Evolutionary conservation across 2,113 vertebrate genomes (phyloP).

Genomic region (Cebidichthys violaceus): DNA sequence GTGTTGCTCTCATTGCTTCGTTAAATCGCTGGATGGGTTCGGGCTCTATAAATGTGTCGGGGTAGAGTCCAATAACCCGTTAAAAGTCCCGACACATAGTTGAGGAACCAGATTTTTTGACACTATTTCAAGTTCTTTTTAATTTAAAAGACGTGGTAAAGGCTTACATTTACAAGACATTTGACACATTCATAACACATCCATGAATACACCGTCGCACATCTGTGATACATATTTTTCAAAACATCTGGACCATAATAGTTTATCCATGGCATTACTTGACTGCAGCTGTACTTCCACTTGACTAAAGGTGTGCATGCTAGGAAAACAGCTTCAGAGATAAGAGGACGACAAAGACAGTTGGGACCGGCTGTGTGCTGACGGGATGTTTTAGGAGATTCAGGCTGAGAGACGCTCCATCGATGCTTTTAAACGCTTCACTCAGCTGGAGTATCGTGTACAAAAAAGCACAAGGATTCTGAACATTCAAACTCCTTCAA

Average conservation of each 20-base stretch:
- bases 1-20: slow-evolving; percentile 34
- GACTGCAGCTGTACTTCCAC: slow-evolving; percentile 56
- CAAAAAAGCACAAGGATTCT: slow-evolving; percentile 27
- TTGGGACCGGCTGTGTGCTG: not conserved
- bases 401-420: not conserved
- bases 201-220: slow-evolving; percentile 61
- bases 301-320: not conserved
- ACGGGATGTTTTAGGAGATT: slow-evolving; percentile 9
- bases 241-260: slow-evolving; percentile 61
- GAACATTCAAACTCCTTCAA: slow-evolving; percentile 49
- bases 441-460: slow-evolving; percentile 13
- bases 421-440: slow-evolving; percentile 1
- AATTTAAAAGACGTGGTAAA: slow-evolving; percentile 61
- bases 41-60: slow-evolving; percentile 47
- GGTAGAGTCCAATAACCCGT: slow-evolving; percentile 46
- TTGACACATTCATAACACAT: slow-evolving; percentile 74
- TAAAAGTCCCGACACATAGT: slow-evolving; percentile 47
- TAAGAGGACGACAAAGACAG: slow-evolving; percentile 13
- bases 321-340: slow-evolving; percentile 4
- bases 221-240: slow-evolving; percentile 61
- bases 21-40: slow-evolving; percentile 4
- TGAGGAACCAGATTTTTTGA: slow-evolving; percentile 64
- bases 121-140: slow-evolving; percentile 55
- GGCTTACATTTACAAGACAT: slow-evolving; percentile 65
- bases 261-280: slow-evolving; percentile 40